Percentiles rank a stretch among this genome's conserved stretches.
Evolutionary conservation across 2,113 vertebrate species (phyloP).

Genomic region (Orthonyx spaldingii): DNA sequence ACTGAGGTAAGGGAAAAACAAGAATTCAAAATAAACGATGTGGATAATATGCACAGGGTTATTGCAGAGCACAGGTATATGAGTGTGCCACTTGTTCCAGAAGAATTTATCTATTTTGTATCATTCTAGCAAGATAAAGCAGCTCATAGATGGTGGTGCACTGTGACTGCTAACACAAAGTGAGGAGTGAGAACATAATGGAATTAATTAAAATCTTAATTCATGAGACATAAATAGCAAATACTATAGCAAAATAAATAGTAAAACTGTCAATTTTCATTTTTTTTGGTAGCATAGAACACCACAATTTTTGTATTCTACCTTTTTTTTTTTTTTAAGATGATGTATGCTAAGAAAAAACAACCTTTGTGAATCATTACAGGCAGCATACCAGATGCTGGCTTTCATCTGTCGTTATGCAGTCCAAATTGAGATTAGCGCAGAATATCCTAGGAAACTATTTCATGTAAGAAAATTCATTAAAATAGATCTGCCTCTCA

Average conservation of each 20-base stretch:
- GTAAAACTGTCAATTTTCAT: background rate
- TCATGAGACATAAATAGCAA: background rate
- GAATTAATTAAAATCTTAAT: background rate
- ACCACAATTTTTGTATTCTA: background rate
- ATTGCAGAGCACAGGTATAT: background rate
- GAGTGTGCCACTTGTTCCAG: background rate
- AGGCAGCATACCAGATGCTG: background rate
- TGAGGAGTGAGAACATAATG: background rate
- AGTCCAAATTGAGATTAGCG: background rate
- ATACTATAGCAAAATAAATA: background rate
- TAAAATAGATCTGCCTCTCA: background rate
- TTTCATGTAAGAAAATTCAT: background rate
- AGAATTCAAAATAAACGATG: background rate
- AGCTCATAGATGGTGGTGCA: background rate
- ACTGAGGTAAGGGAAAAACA: background rate
- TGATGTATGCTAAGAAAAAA: background rate
- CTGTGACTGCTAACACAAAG: background rate
- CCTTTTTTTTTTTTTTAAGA: background rate
- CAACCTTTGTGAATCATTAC: background rate
- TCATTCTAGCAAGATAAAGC: background rate
- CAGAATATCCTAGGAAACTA: background rate
- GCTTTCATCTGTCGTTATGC: background rate
- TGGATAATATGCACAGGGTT: background rate
- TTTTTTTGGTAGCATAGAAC: background rate
- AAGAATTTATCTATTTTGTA: background rate